Conservation (phyloP, 2,113 vertebrate genomes). For the Hippocampus guttulatus region DNA sequence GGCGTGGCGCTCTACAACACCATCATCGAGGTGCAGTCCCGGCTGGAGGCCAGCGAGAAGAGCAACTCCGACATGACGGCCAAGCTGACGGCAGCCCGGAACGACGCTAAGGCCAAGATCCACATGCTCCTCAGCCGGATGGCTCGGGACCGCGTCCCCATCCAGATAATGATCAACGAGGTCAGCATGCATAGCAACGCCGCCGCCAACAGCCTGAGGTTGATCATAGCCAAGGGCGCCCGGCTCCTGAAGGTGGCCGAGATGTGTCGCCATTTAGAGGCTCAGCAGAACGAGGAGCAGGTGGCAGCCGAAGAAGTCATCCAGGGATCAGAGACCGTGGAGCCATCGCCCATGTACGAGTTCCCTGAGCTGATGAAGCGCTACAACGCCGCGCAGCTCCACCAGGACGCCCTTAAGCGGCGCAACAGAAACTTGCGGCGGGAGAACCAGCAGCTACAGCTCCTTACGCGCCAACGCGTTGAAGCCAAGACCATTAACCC, state of each 20-base stretch:
- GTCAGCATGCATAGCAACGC: background rate
- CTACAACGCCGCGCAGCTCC: background rate
- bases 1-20: constrained; percentile 9
- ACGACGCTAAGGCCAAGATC: constrained; percentile 8
- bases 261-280: constrained; percentile 3
- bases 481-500: constrained; percentile 2
- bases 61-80: background rate
- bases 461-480: background rate
- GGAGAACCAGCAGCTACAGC: constrained; percentile 2
- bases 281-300: background rate
- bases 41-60: constrained; percentile 1
- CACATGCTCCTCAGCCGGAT: constrained; percentile 7
- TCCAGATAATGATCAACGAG: constrained; percentile 2
- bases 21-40: background rate
- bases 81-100: constrained; percentile 3
- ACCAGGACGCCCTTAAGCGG: background rate
- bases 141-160: constrained; percentile 1
- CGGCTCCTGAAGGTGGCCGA: constrained; percentile 8
- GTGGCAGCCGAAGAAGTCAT: background rate
- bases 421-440: background rate
- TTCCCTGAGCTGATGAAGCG: constrained; percentile 6
- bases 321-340: background rate
- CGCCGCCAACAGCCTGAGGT: background rate
- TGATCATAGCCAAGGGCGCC: background rate
- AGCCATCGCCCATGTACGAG: background rate